Percentiles rank a stretch among this genome's conserved stretches.
phyloP scores from a whole-genome alignment of 2,888 invertebrate genomes.

The Cataglyphis altisquamis region DNA sequence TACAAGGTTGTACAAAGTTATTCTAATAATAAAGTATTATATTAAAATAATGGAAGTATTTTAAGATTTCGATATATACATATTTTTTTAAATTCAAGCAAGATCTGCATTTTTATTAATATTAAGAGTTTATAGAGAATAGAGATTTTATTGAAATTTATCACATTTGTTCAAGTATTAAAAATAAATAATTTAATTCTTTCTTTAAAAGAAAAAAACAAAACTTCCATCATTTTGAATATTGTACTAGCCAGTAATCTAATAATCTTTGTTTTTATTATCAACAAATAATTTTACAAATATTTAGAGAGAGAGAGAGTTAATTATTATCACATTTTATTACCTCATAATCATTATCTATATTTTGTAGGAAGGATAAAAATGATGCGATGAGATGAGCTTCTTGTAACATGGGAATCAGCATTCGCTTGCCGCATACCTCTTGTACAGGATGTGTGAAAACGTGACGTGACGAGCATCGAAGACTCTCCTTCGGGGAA shows the following conservation, averaged over 20 bases:
- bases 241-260: not conserved
- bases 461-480: slow-evolving; percentile 64
- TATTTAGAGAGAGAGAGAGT: not conserved
- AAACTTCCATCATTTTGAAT: slow-evolving; percentile 7
- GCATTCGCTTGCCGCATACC: not conserved
- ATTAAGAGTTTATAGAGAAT: not conserved
- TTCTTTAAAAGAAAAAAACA: not conserved
- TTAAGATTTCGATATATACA: not conserved
- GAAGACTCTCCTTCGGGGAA: slow-evolving; percentile 54
- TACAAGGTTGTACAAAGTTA: not conserved
- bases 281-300: not conserved
- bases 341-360: not conserved
- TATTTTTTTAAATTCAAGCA: slow-evolving; percentile 10
- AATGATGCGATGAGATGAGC: not conserved
- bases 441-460: slow-evolving; percentile 37
- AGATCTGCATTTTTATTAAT: not conserved
- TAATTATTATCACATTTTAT: not conserved
- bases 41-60: not conserved
- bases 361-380: not conserved
- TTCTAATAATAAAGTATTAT: not conserved
- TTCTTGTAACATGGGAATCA: not conserved
- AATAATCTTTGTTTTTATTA: not conserved
- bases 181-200: not conserved
- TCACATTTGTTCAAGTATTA: not conserved
- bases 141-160: not conserved